These are phyloP conservation scores for Ylistrum balloti DNA, from an alignment of 1,140 invertebrate genomes.

Conservation along the genomic window DNA sequence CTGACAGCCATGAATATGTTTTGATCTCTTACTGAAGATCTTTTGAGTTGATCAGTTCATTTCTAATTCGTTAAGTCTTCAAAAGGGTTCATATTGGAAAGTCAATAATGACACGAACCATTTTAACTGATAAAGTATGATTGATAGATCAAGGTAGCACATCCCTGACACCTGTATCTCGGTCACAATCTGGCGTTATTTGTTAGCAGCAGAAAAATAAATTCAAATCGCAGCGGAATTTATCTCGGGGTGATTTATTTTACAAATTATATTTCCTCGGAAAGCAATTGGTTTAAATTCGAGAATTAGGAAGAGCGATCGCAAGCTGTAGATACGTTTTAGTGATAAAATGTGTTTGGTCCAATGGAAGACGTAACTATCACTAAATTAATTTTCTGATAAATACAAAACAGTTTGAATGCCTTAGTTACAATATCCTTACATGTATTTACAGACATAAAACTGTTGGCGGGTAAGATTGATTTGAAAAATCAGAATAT, in stretches of 20 bases:
- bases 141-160: neutral
- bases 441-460: neutral
- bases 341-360: neutral
- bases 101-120: neutral
- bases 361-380: neutral
- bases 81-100: constrained; percentile 2
- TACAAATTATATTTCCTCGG: constrained; percentile 17
- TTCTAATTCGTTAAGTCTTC: constrained; percentile 29
- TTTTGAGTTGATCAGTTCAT: constrained; percentile 23
- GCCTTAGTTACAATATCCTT: neutral
- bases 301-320: constrained; percentile 2
- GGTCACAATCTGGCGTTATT: neutral
- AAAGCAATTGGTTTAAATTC: constrained; percentile 13
- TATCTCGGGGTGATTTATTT: neutral
- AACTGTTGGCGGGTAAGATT: neutral
- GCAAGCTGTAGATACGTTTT: neutral
- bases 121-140: neutral
- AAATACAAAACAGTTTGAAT: neutral
- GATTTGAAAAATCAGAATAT: no score
- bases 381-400: neutral
- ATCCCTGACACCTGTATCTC: neutral
- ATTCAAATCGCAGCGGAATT: neutral
- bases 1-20: neutral
- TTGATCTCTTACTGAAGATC: neutral
- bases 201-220: neutral